Conservation (phyloP, 2,113 vertebrate genomes). For the Tyto alba region DNA sequence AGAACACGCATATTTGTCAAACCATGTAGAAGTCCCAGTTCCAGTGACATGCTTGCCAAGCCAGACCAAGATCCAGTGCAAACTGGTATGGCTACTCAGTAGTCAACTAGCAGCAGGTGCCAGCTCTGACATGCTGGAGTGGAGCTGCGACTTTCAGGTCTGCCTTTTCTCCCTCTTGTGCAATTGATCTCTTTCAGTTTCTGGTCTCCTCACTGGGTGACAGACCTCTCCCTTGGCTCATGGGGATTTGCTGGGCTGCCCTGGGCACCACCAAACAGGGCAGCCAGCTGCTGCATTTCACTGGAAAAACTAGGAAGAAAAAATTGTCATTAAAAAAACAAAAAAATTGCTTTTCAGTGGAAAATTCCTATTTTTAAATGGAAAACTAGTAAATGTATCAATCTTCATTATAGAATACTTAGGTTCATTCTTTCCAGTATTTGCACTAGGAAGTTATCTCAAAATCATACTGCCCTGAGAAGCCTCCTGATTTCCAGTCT, state of each 20-base stretch:
- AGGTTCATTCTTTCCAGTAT: neutral
- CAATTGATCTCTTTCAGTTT: neutral
- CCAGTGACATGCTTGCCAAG: neutral
- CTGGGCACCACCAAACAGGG: neutral
- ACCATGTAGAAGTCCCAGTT: neutral
- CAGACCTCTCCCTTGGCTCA: neutral
- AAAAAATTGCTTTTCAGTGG: neutral
- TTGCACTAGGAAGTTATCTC: neutral
- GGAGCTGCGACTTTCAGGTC: neutral
- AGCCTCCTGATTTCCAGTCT: neutral
- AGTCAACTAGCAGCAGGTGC: neutral
- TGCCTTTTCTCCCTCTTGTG: neutral
- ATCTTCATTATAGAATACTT: neutral
- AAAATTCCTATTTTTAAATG: neutral
- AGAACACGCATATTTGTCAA: neutral
- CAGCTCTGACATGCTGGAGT: neutral
- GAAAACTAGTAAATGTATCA: neutral
- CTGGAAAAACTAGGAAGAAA: neutral
- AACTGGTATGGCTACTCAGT: neutral
- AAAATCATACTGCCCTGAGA: neutral
- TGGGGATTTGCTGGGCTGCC: neutral
- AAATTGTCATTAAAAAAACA: neutral
- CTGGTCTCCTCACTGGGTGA: neutral
- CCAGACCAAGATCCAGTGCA: neutral
- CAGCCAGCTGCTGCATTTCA: neutral